Base-by-base conservation (phyloP, 2,888 invertebrate species). In the Zaprionus bogoriensis region DNA sequence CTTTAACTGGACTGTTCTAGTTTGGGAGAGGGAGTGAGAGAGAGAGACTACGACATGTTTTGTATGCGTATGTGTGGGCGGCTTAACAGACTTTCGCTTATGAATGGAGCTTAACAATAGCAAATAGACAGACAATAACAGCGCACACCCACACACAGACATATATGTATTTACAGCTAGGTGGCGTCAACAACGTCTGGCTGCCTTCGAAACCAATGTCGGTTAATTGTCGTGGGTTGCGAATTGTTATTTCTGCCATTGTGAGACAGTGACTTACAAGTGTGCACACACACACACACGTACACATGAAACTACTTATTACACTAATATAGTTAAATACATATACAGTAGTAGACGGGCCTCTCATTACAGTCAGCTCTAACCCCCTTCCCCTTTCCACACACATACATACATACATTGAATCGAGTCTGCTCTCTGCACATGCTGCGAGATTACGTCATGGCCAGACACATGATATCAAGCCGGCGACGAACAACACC, bases 161-260 rank as follows among this genome's bases (percentile, higher is more conserved):
- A 23, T 25, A 32, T 5, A 25, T 17, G 30, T 44, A 42, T 23
- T 36, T 32, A 50, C 38, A 48, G 20, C 17, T 38, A 45, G 52
- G 41, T 50, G 23, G 32, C 57, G 42, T 50, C 48, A 41, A 47
- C 57, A 46, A 17, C 48, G 67, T 62, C 51, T 64, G 57, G 48
- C 45, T 76, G 77, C 81, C 81, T 81, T 79, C 81, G 58, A 70
- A 77, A 80, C 77, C 84, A 84, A 83, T 84, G 84, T 62, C 81
- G 80, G 67, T 68, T 63, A 60, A 71, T 82, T 77, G 80, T 54
- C 61, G 77, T 69, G 70, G 73, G 62, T 39, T 61, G 67, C 46
- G 50, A 68, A 75, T 59, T 60, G 45, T 55, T 30, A 42, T 51
- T 59, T 46, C 67, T 54, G 62, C 53, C 23, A 27, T 27, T 46